phyloP scores from a whole-genome alignment of 2,797 vertebrate species.

The Remorina albescens region DNA sequence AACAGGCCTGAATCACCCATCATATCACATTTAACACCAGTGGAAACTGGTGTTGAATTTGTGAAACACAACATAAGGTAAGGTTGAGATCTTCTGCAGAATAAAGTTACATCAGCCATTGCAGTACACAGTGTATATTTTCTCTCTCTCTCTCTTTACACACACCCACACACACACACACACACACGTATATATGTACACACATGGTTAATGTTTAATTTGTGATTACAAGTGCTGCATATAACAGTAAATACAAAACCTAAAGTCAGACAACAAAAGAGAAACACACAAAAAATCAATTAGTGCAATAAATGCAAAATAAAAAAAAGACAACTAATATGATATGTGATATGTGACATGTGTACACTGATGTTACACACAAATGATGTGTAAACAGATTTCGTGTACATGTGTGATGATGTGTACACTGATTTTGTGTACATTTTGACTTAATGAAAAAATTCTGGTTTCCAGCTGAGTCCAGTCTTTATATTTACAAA shows the following conservation, averaged over 20 bases:
- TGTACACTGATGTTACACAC: no score
- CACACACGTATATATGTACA: conserved; percentile 62
- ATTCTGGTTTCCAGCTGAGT: background rate
- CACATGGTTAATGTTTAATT: conserved; percentile 55
- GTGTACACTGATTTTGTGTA: no score
- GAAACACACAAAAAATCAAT: conserved; percentile 46
- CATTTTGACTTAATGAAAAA: background rate
- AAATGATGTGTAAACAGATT: no score
- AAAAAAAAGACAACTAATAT: no score
- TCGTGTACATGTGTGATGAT: no score
- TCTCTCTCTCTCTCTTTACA: no score
- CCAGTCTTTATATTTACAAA: background rate
- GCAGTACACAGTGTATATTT: conserved; percentile 44
- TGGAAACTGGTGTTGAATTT: no score
- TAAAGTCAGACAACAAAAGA: conserved; percentile 43
- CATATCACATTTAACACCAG: background rate
- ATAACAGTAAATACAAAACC: conserved; percentile 74
- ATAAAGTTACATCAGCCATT: conserved; percentile 23
- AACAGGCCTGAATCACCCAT: background rate
- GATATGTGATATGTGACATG: no score
- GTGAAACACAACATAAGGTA: no score
- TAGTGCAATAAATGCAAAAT: conserved; percentile 81
- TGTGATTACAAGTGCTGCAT: conserved; percentile 71
- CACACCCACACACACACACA: no score
- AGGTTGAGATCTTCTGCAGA: conserved; percentile 1